Conservation (phyloP, 2,113 vertebrate genomes). For the Psophia crepitans region DNA sequence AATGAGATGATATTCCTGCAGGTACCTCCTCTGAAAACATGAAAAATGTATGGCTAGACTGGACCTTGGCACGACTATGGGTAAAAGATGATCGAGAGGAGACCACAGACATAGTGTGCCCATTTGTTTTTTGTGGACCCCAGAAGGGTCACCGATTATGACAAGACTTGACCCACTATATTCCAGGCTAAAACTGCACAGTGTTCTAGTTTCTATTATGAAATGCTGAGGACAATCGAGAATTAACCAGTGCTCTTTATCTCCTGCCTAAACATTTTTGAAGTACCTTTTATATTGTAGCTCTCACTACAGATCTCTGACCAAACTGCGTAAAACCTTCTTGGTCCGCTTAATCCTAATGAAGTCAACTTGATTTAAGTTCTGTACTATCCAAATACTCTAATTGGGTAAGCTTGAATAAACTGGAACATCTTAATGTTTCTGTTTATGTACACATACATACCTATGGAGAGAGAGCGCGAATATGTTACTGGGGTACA, state of each 20-base stretch:
- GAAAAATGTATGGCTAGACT: not conserved
- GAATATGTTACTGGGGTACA: not conserved
- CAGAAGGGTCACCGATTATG: not conserved
- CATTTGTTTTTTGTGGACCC: not conserved
- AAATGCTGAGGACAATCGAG: not conserved
- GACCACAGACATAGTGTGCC: rapidly evolving
- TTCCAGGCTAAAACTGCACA: not conserved
- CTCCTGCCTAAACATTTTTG: not conserved
- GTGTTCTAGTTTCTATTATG: not conserved
- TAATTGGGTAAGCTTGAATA: not conserved
- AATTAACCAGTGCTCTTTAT: not conserved
- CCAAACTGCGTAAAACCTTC: not conserved
- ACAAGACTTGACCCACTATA: not conserved
- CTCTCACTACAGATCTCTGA: not conserved
- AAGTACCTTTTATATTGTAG: not conserved
- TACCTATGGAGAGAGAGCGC: not conserved
- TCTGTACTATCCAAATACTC: not conserved
- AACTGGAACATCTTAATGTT: not conserved
- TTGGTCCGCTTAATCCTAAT: not conserved
- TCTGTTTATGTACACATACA: not conserved
- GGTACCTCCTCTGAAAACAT: not conserved
- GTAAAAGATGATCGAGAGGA: not conserved
- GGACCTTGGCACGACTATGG: not conserved
- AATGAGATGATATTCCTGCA: not conserved
- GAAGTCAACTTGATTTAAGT: not conserved